Evolutionary conservation across 1,140 invertebrate genomes (phyloP).

Genomic region (Lanistes nyassanus): DNA sequence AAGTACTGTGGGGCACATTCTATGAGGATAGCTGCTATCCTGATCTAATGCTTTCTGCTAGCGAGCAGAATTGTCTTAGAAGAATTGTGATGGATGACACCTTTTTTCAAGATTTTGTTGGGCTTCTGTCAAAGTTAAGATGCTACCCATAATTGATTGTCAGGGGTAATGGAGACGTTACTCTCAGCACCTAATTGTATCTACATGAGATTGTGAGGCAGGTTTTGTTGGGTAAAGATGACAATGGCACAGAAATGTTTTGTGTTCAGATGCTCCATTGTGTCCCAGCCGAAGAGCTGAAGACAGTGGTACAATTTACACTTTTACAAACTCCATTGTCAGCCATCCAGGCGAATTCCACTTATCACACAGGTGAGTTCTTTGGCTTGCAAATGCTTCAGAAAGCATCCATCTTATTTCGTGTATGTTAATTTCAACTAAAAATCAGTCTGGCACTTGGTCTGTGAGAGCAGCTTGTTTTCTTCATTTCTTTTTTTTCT

Average conservation of each 20-base stretch:
- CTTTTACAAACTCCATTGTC: slow-evolving; percentile 89
- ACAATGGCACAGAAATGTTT: slow-evolving; percentile 19
- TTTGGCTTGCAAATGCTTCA: background rate
- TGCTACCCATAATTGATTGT: too few species aligned
- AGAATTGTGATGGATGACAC: too few species aligned
- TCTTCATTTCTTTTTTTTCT: background rate
- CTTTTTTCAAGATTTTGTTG: too few species aligned
- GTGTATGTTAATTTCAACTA: background rate
- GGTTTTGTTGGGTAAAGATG: background rate
- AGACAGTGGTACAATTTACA: slow-evolving; percentile 82
- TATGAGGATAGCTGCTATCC: too few species aligned
- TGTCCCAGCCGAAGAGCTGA: slow-evolving; percentile 52
- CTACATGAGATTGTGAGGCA: too few species aligned
- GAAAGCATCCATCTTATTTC: background rate
- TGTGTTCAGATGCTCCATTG: slow-evolving; percentile 42
- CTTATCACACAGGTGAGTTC: background rate
- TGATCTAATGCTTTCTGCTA: too few species aligned
- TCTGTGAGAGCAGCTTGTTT: background rate
- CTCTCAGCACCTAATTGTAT: too few species aligned
- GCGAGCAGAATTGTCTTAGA: too few species aligned
- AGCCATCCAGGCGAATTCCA: slow-evolving; percentile 78
- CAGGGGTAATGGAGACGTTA: too few species aligned
- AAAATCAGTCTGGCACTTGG: background rate
- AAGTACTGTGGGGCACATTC: too few species aligned
- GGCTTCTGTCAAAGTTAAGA: too few species aligned